Base-by-base conservation (phyloP, 2,113 vertebrate species). In the Regulus satrapa region DNA sequence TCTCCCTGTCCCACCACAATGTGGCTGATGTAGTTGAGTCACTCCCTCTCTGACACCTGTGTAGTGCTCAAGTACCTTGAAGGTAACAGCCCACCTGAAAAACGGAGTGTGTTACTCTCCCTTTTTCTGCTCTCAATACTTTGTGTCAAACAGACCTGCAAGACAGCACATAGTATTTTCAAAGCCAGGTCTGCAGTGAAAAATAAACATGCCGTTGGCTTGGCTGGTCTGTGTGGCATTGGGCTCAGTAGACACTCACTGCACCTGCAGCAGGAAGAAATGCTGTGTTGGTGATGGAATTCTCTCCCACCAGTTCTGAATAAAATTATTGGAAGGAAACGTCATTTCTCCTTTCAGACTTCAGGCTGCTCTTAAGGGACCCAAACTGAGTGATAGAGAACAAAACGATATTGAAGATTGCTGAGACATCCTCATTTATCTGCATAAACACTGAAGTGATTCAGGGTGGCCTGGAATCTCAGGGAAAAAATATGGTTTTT, bases 401-500 rank as follows among this genome's bases (percentile, higher is more conserved):
- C 6, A 46, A 49, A 73, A 45, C n/a, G 58, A 6, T 14, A 15
- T 13, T 38, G 63, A 74, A 77, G 31, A 23, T 19, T 25, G 3
- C 12, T 78, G 34, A 87, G 34, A 38, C 21, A 62, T 12, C 12
- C 7, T 38, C 19, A 51, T 43, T 75, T 40, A 21, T 59, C 15
- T 67, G 18, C 18, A 5, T 40, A 26, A 89, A 63, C 4, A 14
- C 12, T 49, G n/a, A 67, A 63, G 0, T 21, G 31, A 82, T 62
- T 67, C 45, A 51, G 20, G 67, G 61, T 55, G 46, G 11, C 8
- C 14, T 68, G 14, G 6, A 71, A 61, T 69, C 6, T 54, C 25
- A 8, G 3, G 1, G 6, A 0, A 0, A 31, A 19, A 15, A 34
- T 9, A 24, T 1, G n/a, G 1, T 8, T 72, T 80, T 69, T 34